Evolutionary conservation across 2,113 vertebrate genomes (phyloP).

Genomic region (Tragelaphus imberbis): DNA sequence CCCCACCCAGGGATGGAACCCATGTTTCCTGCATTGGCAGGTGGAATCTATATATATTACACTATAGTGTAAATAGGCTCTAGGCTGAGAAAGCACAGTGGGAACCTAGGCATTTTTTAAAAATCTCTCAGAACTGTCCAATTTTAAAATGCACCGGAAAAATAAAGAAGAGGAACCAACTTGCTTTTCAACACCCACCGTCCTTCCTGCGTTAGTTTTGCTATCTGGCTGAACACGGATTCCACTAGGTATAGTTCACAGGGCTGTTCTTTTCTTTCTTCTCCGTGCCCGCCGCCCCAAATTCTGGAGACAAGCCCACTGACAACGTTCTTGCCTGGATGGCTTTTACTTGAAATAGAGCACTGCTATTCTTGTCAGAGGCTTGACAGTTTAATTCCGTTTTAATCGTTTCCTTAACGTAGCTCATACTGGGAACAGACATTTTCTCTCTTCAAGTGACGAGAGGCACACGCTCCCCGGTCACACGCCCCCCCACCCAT

Average conservation of each 20-base stretch:
- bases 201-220: background rate
- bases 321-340: background rate
- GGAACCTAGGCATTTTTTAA: background rate
- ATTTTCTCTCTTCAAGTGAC: background rate
- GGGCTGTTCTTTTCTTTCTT: background rate
- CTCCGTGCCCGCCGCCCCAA: background rate
- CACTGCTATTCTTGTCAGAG: background rate
- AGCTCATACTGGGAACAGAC: background rate
- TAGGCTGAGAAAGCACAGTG: background rate
- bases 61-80: background rate
- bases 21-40: background rate
- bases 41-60: background rate
- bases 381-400: background rate
- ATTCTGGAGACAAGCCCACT: background rate
- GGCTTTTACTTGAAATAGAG: background rate
- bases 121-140: background rate
- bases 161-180: background rate
- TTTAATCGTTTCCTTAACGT: background rate
- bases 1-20: background rate
- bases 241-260: background rate
- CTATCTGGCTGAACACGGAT: background rate
- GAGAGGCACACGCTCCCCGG: background rate
- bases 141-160: background rate
- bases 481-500: fast-evolving
- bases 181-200: background rate